phyloP scores from a whole-genome alignment of 2,888 invertebrate species.

The Cantharis rustica region DNA sequence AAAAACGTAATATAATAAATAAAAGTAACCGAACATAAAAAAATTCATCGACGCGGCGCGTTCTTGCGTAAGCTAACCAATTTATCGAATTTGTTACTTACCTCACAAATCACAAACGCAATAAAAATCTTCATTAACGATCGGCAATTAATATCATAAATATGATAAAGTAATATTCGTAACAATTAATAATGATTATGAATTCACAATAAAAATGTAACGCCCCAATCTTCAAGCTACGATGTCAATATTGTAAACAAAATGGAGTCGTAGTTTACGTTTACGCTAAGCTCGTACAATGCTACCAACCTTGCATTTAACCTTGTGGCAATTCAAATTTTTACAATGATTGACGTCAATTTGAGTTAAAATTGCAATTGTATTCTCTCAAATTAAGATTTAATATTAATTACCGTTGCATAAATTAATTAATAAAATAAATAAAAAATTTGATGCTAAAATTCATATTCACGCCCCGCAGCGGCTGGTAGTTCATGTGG shows the following conservation, averaged over 20 bases:
- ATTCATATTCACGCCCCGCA: not conserved
- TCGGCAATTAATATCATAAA: slow-evolving; percentile 10
- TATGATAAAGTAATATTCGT: slow-evolving; percentile 3
- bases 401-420: not conserved
- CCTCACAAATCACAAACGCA: not conserved
- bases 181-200: slow-evolving; percentile 4
- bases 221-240: not conserved
- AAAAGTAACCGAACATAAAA: not conserved
- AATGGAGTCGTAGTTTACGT: slow-evolving; percentile 5
- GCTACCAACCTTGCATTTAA: not conserved
- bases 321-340: not conserved
- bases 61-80: slow-evolving; percentile 11
- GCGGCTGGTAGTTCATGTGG: not conserved
- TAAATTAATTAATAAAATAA: not conserved
- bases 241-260: slow-evolving; percentile 15
- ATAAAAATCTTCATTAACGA: slow-evolving; percentile 29
- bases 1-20: not conserved
- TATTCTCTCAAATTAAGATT: not conserved
- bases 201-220: slow-evolving; percentile 8
- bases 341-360: not conserved
- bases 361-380: not conserved
- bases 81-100: slow-evolving; percentile 1
- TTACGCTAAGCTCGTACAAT: not conserved
- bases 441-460: not conserved
- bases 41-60: not conserved